Base-by-base conservation (phyloP, 2,888 invertebrate species). In the Stegophylla sp. region DNA sequence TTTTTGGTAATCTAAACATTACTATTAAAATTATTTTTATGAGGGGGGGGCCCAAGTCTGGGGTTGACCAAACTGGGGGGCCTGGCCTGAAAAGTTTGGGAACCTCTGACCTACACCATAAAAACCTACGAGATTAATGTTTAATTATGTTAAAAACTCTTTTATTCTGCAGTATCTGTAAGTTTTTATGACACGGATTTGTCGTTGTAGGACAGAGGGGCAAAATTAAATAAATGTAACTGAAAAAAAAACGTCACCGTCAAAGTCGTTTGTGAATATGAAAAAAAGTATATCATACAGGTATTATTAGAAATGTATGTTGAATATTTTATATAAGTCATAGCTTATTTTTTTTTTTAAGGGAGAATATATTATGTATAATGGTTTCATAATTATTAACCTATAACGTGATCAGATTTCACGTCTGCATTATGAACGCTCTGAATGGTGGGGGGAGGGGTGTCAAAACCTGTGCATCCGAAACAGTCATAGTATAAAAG, bases 391-490 rank as follows among this genome's bases (percentile, higher is more conserved):
- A 73, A 73, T 73, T 28, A 20, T 41, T 10, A 23, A 7, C 45
- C n/a, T 23, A 28, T 76, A 76, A 76, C 75, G 64, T 64, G 23
- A 76, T 53, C 53, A 64, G 48, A n/a, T 34, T 17, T 26, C n/a
- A 23, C 64, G 23, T 64, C 53, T 66, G n/a, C 51, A 66, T 53
- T 76, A 66, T 53, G 61, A 28, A 28, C n/a, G 26, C 7, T 17
- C 26, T n/a, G n/a, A n/a, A n/a, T n/a, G n/a, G n/a, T n/a, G n/a
- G n/a, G n/a, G n/a, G n/a, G n/a, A n/a, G 23, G 53, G 15, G 51
- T 3, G 73, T 48, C 20, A 75, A 75, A 75, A 75, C 75, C 59
- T 43, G 77, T 45, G 69, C 61, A 63, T 51, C 79, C 71, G 51
- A 71, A 41, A 48, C 61, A 15, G 17, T 48, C 20, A 61, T 26